Evolutionary conservation across 2,113 vertebrate species (phyloP).

Genomic region (Megaleporinus macrocephalus): DNA sequence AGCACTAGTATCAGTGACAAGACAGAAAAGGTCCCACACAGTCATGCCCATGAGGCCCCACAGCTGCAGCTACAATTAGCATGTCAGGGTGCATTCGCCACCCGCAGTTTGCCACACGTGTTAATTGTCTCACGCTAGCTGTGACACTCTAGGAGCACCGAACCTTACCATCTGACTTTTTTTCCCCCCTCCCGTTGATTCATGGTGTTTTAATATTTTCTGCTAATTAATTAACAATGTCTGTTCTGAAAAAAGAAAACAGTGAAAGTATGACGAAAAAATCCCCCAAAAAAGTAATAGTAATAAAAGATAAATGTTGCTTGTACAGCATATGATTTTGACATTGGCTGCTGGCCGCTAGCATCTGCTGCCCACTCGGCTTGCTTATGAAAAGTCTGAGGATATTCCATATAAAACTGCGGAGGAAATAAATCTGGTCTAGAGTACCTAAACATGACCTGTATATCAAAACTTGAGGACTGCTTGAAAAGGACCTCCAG

Average conservation of each 20-base stretch:
- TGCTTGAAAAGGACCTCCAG: conserved; percentile 26
- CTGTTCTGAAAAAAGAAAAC: conserved; percentile 9
- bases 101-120: conserved; percentile 39
- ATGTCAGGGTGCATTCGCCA: conserved; percentile 30
- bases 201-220: neutral
- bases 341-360: conserved; percentile 26
- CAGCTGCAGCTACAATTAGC: conserved; percentile 58
- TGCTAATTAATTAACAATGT: conserved; percentile 33
- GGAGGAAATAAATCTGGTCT: conserved; percentile 30
- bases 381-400: conserved; percentile 45
- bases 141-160: conserved; percentile 26
- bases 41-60: conserved; percentile 45
- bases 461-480: conserved; percentile 19
- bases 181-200: neutral
- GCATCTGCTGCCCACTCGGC: conserved; percentile 30
- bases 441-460: conserved; percentile 19
- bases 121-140: conserved; percentile 53
- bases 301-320: conserved; percentile 49
- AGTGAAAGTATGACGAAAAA: conserved; percentile 7
- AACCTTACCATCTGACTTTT: conserved; percentile 45
- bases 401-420: conserved; percentile 31
- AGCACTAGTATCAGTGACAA: conserved; percentile 10
- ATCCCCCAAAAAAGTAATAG: conserved; percentile 44
- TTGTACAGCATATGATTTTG: conserved; percentile 1
- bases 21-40: conserved; percentile 36